phyloP scores from a whole-genome alignment of 2,888 invertebrate species.

The Isoperla grammatica region DNA sequence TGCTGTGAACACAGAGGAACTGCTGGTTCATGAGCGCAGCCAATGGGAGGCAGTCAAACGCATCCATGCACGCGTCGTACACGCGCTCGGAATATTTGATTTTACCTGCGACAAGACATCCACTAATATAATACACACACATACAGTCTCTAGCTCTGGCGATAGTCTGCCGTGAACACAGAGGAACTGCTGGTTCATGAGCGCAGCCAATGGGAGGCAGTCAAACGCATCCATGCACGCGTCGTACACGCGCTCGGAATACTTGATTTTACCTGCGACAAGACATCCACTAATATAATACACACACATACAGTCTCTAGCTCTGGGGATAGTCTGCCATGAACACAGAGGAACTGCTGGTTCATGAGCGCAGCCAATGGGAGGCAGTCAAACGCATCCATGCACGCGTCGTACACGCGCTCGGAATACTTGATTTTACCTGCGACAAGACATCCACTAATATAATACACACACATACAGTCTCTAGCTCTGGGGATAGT shows the following conservation, averaged over 20 bases:
- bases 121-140: too few species aligned
- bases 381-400: conserved; percentile 99
- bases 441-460: too few species aligned
- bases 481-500: conserved; percentile 97
- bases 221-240: conserved; percentile 99
- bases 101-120: conserved; percentile 87
- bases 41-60: conserved; percentile 98
- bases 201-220: conserved; percentile 97
- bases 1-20: conserved; percentile 99
- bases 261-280: conserved; percentile 97
- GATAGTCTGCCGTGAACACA: conserved; percentile 99
- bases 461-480: too few species aligned
- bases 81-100: conserved; percentile 99
- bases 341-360: conserved; percentile 99
- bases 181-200: conserved; percentile 99
- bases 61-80: conserved; percentile 99
- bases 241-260: conserved; percentile 99
- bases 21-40: conserved; percentile 99
- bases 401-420: conserved; percentile 98
- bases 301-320: too few species aligned
- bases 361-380: conserved; percentile 99
- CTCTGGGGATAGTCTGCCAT: conserved; percentile 99
- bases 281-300: too few species aligned
- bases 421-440: conserved; percentile 99
- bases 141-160: too few species aligned